Evolutionary conservation across 2,113 vertebrate genomes (phyloP).

Genomic region (Amblyornis subalaris): DNA sequence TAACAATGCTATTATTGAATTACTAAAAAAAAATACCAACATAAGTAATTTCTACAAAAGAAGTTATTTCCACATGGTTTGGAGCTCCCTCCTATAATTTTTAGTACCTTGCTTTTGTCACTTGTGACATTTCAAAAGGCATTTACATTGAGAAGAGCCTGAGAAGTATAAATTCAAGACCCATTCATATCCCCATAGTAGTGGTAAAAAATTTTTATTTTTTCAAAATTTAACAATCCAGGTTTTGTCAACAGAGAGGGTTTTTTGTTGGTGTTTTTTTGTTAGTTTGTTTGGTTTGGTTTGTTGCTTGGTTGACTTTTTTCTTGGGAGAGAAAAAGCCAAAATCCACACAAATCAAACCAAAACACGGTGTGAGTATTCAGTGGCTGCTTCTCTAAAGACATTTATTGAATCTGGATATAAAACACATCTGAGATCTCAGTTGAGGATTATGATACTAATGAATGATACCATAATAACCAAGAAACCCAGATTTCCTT

Average conservation of each 20-base stretch:
- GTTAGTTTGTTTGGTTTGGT: neutral
- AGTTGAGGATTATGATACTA: neutral
- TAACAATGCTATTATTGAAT: neutral
- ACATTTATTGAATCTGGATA: neutral
- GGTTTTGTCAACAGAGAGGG: neutral
- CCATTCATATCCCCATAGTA: neutral
- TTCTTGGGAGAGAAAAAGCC: neutral
- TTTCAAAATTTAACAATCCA: neutral
- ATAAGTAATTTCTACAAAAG: conserved; percentile 40
- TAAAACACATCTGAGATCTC: neutral
- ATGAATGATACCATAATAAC: neutral
- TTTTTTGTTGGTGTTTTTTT: neutral
- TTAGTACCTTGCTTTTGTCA: conserved; percentile 46
- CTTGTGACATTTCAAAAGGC: conserved; percentile 45
- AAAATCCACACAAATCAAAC: neutral
- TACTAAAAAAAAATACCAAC: neutral
- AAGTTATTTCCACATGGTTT: conserved; percentile 57
- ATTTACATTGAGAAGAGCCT: neutral
- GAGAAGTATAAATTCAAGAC: neutral
- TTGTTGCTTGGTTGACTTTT: neutral
- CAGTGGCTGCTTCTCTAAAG: neutral
- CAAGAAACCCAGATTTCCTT: neutral
- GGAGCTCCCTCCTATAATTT: conserved; percentile 41
- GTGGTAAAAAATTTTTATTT: neutral
- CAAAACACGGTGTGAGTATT: neutral